Base-by-base conservation (phyloP, 2,113 vertebrate species). In the Callipepla californica region DNA sequence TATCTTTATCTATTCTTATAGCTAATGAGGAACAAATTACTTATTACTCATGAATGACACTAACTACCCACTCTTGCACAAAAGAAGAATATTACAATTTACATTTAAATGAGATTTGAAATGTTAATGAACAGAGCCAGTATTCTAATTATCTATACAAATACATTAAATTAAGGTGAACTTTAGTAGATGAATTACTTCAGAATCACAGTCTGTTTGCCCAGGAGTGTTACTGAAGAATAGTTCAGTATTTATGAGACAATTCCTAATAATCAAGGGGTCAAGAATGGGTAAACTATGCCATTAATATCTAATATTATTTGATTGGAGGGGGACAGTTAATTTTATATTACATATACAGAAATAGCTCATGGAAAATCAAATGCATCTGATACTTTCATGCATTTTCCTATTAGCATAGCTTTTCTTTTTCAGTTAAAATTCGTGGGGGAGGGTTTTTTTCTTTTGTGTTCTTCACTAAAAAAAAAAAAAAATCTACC, bases 51-150 rank as follows among this genome's bases (percentile, higher is more conserved):
- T 93, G 96, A 98, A 97, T 97, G 98, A 98, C 98, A 97, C 97
- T 97, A 97, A 98, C 96, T 98, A 98, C 95, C 93, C 93, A 96
- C 74, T 97, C 95, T 97, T 97, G 87, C 96, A 97, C 94, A 97
- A 97, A 97, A 97, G 92, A 96, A 97, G 97, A 98, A 98, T 97
- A 98, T 98, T 98, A 98, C 94, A 96, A 98, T 98, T 98, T 98
- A 98, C 97, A 98, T 98, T 98, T 98, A 98, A 98, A 98, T 98
- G 96, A 98, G 98, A 97, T 98, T 97, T 98, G 93, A 98, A 98
- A 98, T 98, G 98, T 98, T 98, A 98, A 98, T 98, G 98, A 98
- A 97, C 94, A 97, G 81, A 97, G 82, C 50, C 62, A 87, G 96
- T 97, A 97, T 97, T 97, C 96, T 98, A 98, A 98, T 98, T 98